Evolutionary conservation across 2,888 invertebrate genomes (phyloP).

Genomic region (Hoplodrina blanda): DNA sequence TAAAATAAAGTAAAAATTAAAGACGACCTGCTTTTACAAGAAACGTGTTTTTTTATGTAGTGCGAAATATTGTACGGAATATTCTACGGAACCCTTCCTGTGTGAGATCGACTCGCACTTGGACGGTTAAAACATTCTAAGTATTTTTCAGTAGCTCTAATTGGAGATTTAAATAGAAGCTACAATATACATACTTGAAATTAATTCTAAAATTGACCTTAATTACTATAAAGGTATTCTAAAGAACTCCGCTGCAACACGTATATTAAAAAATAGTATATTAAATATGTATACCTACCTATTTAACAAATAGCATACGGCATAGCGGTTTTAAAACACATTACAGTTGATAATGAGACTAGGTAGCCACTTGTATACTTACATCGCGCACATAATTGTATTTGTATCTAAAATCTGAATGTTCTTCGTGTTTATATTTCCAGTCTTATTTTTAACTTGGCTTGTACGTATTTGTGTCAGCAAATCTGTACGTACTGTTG

Average conservation of each 20-base stretch:
- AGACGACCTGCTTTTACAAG: no score
- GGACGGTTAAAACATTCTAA: no score
- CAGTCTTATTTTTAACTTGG: constrained; percentile 73
- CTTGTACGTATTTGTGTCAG: constrained; percentile 74
- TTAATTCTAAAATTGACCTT: neutral
- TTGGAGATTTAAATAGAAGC: neutral
- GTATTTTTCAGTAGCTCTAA: neutral
- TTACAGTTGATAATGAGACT: constrained; percentile 24
- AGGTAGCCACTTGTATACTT: constrained; percentile 5
- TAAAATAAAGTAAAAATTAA: no score
- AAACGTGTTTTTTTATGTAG: no score
- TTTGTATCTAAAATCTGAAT: constrained; percentile 63
- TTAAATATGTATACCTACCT: no score
- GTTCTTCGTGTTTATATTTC: constrained; percentile 68
- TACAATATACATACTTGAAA: neutral
- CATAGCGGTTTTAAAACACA: constrained; percentile 14
- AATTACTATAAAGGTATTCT: neutral
- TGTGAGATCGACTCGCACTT: no score
- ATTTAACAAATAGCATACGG: constrained; percentile 1
- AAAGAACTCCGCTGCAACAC: neutral
- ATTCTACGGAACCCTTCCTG: no score
- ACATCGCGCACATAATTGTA: constrained; percentile 44
- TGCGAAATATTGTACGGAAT: no score
- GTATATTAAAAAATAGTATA: no score
- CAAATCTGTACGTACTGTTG: constrained; percentile 59